Base-by-base conservation (phyloP, 2,888 invertebrate genomes). In the Diaphora mendica region DNA sequence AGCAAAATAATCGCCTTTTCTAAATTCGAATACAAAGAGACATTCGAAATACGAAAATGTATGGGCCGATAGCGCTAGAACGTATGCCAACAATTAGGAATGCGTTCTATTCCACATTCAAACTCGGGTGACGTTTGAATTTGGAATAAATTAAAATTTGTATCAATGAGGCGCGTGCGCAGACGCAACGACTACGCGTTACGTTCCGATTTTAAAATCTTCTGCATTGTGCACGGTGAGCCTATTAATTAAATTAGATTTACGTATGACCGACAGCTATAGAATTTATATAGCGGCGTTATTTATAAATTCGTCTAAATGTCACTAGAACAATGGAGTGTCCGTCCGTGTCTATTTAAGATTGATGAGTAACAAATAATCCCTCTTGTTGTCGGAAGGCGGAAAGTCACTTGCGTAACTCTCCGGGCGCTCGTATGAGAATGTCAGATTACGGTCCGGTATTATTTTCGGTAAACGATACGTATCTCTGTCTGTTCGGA, bases 391-490 rank as follows among this genome's bases (percentile, higher is more conserved):
- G 91, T 91, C 87, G 92, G 92, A 92, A 93, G 92, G 89, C 89
- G 89, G 90, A 89, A 90, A 89, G 87, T 89, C 84, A 84, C 88
- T 94, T 93, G 90, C 93, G 93, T 89, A 94, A 94, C 87, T 81
- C 82, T 83, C 77, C 81, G 78, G 83, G 79, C 81, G 83, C 88
- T 88, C 89, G 89, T 89, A 92, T 89, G 91, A 89, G 91, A 91
- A 92, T 91, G 91, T 93, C 92, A 91, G 92, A 93, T 94, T 92
- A 93, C 90, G 85, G 88, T 82, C 88, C 83, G 86, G 91, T 91
- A 94, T 94, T 94, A 94, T 94, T 94, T 93, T 94, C 92, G 91
- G 92, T 92, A 93, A 93, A 92, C 90, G 94, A 94, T 94, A 93
- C 90, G 89, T 88, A 94, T 94, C 94, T 94, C 91, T 90, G 91